Conservation (phyloP, 1,140 invertebrate genomes). For the Proctacanthus coquilletti region DNA sequence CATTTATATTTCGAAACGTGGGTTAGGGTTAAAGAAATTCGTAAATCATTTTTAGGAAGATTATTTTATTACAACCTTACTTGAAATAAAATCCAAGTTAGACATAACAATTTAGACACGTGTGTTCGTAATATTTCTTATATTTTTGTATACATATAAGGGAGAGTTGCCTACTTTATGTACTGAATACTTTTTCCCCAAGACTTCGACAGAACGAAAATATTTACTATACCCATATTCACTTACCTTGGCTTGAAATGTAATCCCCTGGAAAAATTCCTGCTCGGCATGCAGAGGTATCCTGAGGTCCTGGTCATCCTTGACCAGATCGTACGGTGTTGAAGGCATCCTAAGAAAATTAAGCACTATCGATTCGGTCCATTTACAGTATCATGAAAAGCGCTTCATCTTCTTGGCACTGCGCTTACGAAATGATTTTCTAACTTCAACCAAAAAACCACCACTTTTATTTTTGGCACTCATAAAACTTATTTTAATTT, state of each 20-base stretch:
- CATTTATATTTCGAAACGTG: no score
- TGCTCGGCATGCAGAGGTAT: conserved; percentile 91
- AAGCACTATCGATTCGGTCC: conserved; percentile 31
- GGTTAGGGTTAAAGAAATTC: no score
- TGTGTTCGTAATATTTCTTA: no score
- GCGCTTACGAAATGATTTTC: conserved; percentile 26
- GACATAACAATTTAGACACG: no score
- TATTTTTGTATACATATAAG: no score
- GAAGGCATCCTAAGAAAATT: conserved; percentile 54
- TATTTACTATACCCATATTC: not conserved
- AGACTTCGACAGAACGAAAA: no score
- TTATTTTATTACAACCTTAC: no score
- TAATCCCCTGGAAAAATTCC: conserved; percentile 91
- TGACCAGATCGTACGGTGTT: conserved; percentile 85
- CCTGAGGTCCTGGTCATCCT: conserved; percentile 84
- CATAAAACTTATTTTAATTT: conserved; percentile 2
- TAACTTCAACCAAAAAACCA: conserved; percentile 5
- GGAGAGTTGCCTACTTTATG: no score
- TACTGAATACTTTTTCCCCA: no score
- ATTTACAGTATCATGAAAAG: conserved; percentile 31
- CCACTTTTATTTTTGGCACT: not conserved
- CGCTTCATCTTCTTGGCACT: conserved; percentile 30
- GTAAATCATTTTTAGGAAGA: no score
- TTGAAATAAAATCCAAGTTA: no score
- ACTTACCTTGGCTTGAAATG: conserved; percentile 90